These are phyloP conservation scores for Falco biarmicus DNA, from an alignment of 2,797 vertebrate species.

Conservation along the genomic window DNA sequence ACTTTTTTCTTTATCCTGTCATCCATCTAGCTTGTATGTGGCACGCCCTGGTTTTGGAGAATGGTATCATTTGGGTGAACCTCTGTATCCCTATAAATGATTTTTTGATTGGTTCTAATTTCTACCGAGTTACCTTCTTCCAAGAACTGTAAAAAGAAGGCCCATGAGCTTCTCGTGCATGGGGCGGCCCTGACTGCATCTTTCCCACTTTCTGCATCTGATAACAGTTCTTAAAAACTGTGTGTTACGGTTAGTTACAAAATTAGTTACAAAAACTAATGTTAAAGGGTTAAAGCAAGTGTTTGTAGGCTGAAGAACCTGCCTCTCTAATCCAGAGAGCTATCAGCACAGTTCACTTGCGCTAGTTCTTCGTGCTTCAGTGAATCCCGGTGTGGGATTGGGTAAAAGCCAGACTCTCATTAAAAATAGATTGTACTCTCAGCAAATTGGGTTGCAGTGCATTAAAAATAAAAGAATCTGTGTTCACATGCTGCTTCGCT, in stretches of 20 bases:
- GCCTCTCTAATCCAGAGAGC: background rate
- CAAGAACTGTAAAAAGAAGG: background rate
- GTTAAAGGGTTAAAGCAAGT: background rate
- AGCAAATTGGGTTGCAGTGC: background rate
- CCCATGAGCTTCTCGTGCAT: accelerated
- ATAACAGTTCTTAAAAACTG: background rate
- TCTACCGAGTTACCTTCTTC: background rate
- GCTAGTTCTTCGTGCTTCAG: constrained; percentile 29
- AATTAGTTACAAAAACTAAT: background rate
- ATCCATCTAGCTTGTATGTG: background rate
- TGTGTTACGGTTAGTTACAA: background rate
- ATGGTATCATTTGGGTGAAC: background rate
- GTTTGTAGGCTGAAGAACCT: background rate
- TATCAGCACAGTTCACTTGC: background rate
- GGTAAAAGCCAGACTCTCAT: constrained; percentile 57
- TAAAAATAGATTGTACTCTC: constrained; percentile 49
- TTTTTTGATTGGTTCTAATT: background rate
- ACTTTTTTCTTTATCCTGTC: background rate
- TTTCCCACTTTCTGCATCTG: background rate
- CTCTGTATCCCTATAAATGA: background rate
- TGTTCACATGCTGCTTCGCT: constrained; percentile 25
- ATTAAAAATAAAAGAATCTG: constrained; percentile 47
- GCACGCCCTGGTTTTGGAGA: background rate
- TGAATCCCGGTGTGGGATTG: constrained; percentile 12
- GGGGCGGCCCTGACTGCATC: background rate